Evolutionary conservation across 2,888 invertebrate species (phyloP), one percentile per base, ranked within the genome.

Genomic region (Meiosimyza decipiens): DNA sequence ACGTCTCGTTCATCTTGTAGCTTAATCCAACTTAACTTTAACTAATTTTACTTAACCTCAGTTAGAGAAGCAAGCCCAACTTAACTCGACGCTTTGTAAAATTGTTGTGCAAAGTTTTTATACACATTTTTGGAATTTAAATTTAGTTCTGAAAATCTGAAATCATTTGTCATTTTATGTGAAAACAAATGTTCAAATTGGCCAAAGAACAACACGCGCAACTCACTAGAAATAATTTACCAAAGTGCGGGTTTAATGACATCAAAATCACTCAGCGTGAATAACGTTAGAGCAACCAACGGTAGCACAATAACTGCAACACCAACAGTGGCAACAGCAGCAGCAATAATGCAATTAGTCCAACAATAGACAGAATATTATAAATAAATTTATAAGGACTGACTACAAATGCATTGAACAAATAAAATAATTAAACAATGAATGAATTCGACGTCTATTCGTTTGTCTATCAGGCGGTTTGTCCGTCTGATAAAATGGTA

Each of bases 181-280:
- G 9, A 40, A 40, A 40, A 40, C 9, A 40, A 40, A 40, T 40
- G 9, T 9, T 52, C 1, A 49, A 16, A 12, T 47, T 63, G n/a
- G 63, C n/a, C 63, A 47, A 16, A 63, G 1, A 28, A 57, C 57
- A 54, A 16, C 70, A 70, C 70, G 62, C 28, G 70, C 51, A 28
- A 51, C 50, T 3, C 28, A 40, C 40, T 40, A 5, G 9, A 9
- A 40, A 40, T 9, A 40, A 40, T 40, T 40, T 33, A 28, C 6
- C 11, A 28, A 16, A 40, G 16, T n/a, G n/a, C 33, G 40, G 60
- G 57, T 51, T 33, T 60, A 69, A 51, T 69, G 69, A 60, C 69
- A 60, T 18, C 51, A 60, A 69, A 60, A 9, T 49, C 69, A 69
- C 59, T 51, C 50, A 60, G 60, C 69, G 60, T 51, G 62, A 70